These are phyloP conservation scores for Papilio gigon DNA, from an alignment of 2,888 invertebrate genomes.

Conservation along the genomic window DNA sequence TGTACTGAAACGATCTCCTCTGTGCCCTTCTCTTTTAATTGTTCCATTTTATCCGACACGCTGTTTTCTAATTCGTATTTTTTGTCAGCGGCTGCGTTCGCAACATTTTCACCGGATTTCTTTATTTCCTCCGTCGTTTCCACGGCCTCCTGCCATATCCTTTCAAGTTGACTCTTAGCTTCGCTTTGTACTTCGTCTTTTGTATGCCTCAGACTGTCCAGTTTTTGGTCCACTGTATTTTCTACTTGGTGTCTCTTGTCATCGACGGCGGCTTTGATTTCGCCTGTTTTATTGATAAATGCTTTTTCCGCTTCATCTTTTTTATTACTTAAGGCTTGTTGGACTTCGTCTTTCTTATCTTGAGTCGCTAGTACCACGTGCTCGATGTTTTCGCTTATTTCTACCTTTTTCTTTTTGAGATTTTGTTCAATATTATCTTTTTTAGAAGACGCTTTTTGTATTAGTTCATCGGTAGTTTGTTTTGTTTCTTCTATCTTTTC, in stretches of 20 bases:
- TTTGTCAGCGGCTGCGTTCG: constrained; percentile 67
- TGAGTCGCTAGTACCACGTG: constrained; percentile 51
- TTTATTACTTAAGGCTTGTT: constrained; percentile 52
- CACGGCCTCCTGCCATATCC: constrained; percentile 75
- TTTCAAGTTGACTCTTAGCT: constrained; percentile 62
- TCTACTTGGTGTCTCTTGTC: constrained; percentile 46
- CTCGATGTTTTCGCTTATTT: constrained; percentile 44
- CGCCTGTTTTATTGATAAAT: constrained; percentile 47
- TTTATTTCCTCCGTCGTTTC: constrained; percentile 74
- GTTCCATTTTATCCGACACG: constrained; percentile 55
- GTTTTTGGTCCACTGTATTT: constrained; percentile 47
- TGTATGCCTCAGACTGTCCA: constrained; percentile 47
- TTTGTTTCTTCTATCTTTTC: constrained; percentile 33
- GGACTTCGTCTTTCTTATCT: constrained; percentile 54
- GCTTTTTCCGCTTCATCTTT: constrained; percentile 50
- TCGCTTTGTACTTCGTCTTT: constrained; percentile 53
- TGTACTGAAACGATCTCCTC: constrained; percentile 60
- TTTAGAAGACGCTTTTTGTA: constrained; percentile 51
- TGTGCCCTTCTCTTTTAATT: constrained; percentile 54
- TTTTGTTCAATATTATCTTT: constrained; percentile 47
- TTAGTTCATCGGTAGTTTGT: constrained; percentile 40
- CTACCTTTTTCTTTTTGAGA: constrained; percentile 44
- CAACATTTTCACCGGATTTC: constrained; percentile 68
- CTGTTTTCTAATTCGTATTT: constrained; percentile 62
- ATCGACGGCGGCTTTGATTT: constrained; percentile 45